Base-by-base conservation (phyloP, 2,797 vertebrate species). In the Acipenser ruthenus region DNA sequence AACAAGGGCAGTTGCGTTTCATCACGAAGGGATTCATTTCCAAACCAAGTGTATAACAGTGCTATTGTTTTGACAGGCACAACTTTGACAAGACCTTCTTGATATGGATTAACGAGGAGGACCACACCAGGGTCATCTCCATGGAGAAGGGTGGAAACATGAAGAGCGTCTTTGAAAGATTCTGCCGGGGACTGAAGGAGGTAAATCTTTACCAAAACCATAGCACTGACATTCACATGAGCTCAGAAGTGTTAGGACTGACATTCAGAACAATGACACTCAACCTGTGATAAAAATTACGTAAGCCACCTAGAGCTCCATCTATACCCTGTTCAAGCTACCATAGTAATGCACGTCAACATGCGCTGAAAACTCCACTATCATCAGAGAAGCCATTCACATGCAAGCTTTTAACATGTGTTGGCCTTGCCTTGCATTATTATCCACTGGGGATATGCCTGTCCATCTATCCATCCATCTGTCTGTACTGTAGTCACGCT, bases 71-170 rank as follows among this genome's bases (percentile, higher is more conserved):
- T 65, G 49, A 73, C 80, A 93, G 95, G 95, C 94, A 97, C 82
- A 97, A 97, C 85, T 89, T 93, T 0, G 91, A 96, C 74, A 97
- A 97, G 83, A 97, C 91, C 63, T 97, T 97, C 86, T 87, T 97
- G 69, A 87, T 97, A 81, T 97, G 95, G 95, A 79, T 97, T 70
- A 97, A 97, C 11, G 95, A 97, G 74, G 95, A 97, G 76, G 95
- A 97, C 80, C 95, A 97, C 81, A 97, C 93, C 74, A 87, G 95
- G 75, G 93, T 97, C 72, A 97, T 97, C 84, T 97, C 95, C 71
- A 97, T 97, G 95, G 95, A 97, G 82, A 97, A 93, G 67, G 93
- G 95, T n/a, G 95, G 95, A 80, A 97, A 97, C 78, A 97, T 97
- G 95, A 94, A 94, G 76, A 81, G 94, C 11, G 95, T 97, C 68